These are phyloP conservation scores for Scrobipalpa atriplicella DNA, from an alignment of 2,888 invertebrate genomes.

Conservation along the genomic window DNA sequence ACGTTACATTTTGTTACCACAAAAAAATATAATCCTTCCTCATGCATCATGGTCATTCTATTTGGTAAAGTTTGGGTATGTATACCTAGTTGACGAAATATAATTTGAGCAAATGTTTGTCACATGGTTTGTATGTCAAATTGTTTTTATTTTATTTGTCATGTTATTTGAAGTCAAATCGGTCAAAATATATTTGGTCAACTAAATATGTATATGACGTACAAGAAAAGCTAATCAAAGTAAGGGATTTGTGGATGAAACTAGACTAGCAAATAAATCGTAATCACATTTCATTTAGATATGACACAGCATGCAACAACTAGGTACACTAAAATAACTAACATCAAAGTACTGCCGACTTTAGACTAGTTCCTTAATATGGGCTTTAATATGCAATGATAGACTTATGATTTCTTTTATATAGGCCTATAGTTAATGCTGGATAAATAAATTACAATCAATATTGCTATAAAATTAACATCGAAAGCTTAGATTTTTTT, in stretches of 20 bases:
- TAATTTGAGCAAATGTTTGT: too few relatives aligned
- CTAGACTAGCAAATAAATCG: not conserved
- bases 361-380: slow-evolving; percentile 52
- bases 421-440: slow-evolving; percentile 65
- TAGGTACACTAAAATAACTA: slow-evolving; percentile 64
- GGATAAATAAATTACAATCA: slow-evolving; percentile 26
- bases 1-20: not conserved
- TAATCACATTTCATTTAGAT: slow-evolving; percentile 32
- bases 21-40: too few relatives aligned
- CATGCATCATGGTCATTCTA: too few relatives aligned
- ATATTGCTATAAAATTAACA: not conserved
- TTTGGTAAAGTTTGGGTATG: too few relatives aligned
- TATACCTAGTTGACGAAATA: too few relatives aligned
- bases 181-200: too few relatives aligned
- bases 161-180: too few relatives aligned
- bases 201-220: not conserved
- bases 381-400: slow-evolving; percentile 50
- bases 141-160: too few relatives aligned
- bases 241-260: not conserved
- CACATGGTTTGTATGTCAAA: too few relatives aligned
- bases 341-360: slow-evolving; percentile 69
- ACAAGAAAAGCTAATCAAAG: not conserved
- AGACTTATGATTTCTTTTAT: slow-evolving; percentile 54
- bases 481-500: not conserved
- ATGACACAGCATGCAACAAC: slow-evolving; percentile 56